Evolutionary conservation across 2,113 vertebrate genomes (phyloP).

Genomic region (Asarcornis scutulata): DNA sequence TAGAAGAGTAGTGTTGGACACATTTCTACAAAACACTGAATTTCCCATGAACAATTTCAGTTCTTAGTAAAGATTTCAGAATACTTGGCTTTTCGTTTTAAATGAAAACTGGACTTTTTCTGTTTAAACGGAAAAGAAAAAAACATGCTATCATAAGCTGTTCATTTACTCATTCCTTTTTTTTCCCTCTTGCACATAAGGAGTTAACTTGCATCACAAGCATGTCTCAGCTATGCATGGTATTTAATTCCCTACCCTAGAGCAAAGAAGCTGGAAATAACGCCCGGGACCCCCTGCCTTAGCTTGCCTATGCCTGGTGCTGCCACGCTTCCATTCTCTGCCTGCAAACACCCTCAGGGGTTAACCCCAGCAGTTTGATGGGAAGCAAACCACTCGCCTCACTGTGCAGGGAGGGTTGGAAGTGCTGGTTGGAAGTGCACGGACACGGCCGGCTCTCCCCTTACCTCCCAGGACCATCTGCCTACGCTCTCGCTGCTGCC

Average conservation of each 20-base stretch:
- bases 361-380: neutral
- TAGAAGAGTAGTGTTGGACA: neutral
- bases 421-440: neutral
- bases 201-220: neutral
- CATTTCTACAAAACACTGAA: neutral
- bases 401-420: neutral
- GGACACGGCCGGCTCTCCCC: neutral
- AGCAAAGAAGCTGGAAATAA: neutral
- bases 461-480: neutral
- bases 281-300: neutral
- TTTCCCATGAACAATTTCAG: neutral
- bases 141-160: neutral
- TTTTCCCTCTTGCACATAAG: neutral
- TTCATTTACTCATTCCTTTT: neutral
- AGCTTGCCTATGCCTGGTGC: accelerated
- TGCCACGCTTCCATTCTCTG: neutral
- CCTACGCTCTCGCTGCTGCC: accelerated
- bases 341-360: neutral
- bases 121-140: neutral
- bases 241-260: neutral
- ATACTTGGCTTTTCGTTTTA: neutral
- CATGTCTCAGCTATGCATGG: neutral
- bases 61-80: neutral
- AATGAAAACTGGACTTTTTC: neutral
- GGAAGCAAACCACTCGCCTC: neutral